Percentiles rank a stretch among this genome's conserved stretches.
Evolutionary conservation across 2,888 invertebrate species (phyloP).

Genomic region (Fabriciana adippe): DNA sequence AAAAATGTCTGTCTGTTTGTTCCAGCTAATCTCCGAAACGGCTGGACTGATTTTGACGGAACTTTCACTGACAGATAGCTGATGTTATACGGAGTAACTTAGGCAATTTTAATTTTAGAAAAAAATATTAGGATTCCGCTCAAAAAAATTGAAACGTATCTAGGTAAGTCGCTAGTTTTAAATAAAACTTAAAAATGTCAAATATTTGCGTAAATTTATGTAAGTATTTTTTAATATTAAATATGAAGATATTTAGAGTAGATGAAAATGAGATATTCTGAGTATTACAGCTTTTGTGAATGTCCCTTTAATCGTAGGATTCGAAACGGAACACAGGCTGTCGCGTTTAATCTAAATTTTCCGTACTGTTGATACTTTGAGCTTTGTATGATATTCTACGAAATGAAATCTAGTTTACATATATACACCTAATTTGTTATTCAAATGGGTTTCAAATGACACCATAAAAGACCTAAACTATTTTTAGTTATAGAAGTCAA

Average conservation of each 20-base stretch:
- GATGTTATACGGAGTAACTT: too few relatives aligned
- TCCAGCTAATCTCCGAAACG: too few relatives aligned
- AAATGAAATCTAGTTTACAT: slow-evolving; percentile 36
- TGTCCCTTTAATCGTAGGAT: slow-evolving; percentile 41
- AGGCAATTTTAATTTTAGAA: too few relatives aligned
- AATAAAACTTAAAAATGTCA: too few relatives aligned
- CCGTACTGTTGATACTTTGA: slow-evolving; percentile 54
- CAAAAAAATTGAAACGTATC: too few relatives aligned
- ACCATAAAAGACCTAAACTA: neutral
- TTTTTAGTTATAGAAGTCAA: neutral
- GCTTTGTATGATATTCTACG: slow-evolving; percentile 52
- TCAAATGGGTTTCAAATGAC: neutral
- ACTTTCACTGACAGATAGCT: too few relatives aligned
- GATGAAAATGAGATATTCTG: neutral
- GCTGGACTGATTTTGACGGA: too few relatives aligned
- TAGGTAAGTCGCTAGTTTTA: too few relatives aligned
- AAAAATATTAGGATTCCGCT: too few relatives aligned
- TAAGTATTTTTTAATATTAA: neutral
- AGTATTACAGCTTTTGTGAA: slow-evolving; percentile 30
- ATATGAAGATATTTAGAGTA: neutral
- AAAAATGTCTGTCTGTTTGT: too few relatives aligned
- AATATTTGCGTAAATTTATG: too few relatives aligned
- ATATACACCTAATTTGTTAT: slow-evolving; percentile 40
- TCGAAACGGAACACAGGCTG: slow-evolving; percentile 52
- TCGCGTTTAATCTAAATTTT: slow-evolving; percentile 73